Base-by-base conservation (phyloP, 2,888 invertebrate species). In the Cotesia congregata region DNA sequence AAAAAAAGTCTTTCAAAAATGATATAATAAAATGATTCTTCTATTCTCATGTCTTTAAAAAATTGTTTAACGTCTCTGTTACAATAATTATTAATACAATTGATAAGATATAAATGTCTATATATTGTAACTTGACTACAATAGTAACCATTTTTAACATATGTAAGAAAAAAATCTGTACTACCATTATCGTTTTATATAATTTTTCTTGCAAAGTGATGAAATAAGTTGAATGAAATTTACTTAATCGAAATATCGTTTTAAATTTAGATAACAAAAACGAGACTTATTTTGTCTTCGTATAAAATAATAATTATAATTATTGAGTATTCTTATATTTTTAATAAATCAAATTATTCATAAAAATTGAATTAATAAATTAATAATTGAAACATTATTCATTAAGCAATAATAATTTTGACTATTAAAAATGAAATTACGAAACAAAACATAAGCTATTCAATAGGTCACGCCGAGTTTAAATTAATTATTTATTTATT, bases 21-120 rank as follows among this genome's bases (percentile, higher is more conserved):
- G 1, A 30, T 30, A 30, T 30, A 30, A 30, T 30, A 30, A 30
- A 30, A 30, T 30, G 3, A 30, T 30, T 30, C 1, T 30, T 30
- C 6, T 65, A 65, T 30, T 30, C 9, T 30, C 9, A 65, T 20
- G 17, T 2, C 65, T 9, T 12, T 65, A 30, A 62, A 20, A 20
- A 20, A 9, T 7, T 50, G 9, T 50, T 50, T 9, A 7, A 50
- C 50, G 50, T 9, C 1, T 41, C 41, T 50, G 50, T 50, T 50
- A 50, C 7, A 50, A 9, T 3, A 7, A 9, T 9, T 65, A 65
- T 12, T 30, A 65, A 65, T 30, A 20, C 65, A 38, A 65, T 30
- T 65, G 65, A 65, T 65, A 65, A 65, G 65, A 65, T 65, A 65
- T 65, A 9, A 65, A 65, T 50, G 50, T 50, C 7, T 1, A 50